Percentiles rank a stretch among this genome's conserved stretches.
Evolutionary conservation across 2,113 vertebrate species (phyloP).

Genomic region (Paedocypris sp.): DNA sequence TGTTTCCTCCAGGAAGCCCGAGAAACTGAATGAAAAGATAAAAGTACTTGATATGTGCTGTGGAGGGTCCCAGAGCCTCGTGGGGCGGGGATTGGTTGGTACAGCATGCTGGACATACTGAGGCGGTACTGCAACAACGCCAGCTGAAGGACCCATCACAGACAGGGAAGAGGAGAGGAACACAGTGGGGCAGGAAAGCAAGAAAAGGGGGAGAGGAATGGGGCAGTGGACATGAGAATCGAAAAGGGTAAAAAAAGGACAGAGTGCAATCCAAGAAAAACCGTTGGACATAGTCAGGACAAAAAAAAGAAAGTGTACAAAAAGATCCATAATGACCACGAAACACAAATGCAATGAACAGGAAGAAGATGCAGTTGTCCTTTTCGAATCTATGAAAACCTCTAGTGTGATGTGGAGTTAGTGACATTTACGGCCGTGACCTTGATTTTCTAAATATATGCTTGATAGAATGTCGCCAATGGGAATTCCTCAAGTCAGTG

Average conservation of each 20-base stretch:
- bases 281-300: slow-evolving; percentile 25
- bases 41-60: slow-evolving; percentile 97
- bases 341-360: slow-evolving; percentile 31
- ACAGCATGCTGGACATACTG: slow-evolving; percentile 91
- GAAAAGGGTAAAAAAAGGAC: slow-evolving; percentile 30
- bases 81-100: slow-evolving; percentile 75
- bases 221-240: slow-evolving; percentile 39
- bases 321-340: slow-evolving; percentile 44
- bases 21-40: slow-evolving; percentile 65
- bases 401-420: not conserved
- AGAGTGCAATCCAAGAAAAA: slow-evolving; percentile 38
- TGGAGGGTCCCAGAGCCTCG: slow-evolving; percentile 88
- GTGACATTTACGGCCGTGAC: too few relatives aligned
- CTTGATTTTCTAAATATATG: not conserved
- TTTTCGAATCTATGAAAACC: not conserved
- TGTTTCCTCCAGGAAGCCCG: slow-evolving; percentile 55
- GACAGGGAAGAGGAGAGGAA: slow-evolving; percentile 23
- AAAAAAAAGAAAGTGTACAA: slow-evolving; percentile 28
- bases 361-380: slow-evolving; percentile 22
- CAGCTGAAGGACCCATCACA: slow-evolving; percentile 81
- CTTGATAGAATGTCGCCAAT: not conserved
- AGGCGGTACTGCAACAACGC: slow-evolving; percentile 95
- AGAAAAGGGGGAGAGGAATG: slow-evolving; percentile 5
- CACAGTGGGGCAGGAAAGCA: slow-evolving; percentile 2
- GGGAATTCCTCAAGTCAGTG: not conserved